Evolutionary conservation across 2,797 vertebrate genomes (phyloP), one percentile per base, ranked within the genome.

Genomic region (Etheostoma perlongum): DNA sequence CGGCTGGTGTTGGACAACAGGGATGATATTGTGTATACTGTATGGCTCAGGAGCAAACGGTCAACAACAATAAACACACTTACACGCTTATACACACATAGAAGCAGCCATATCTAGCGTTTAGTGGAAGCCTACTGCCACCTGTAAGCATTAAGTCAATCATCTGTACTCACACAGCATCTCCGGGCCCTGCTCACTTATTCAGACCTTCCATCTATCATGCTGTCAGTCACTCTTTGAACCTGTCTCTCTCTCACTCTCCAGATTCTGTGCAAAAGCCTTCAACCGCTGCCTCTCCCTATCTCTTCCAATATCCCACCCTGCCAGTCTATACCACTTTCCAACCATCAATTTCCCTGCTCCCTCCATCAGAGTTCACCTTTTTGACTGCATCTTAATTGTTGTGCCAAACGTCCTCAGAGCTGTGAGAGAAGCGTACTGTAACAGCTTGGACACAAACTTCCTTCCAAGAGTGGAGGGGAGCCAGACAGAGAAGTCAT

Each of bases 101-200:
- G 15, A 67, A 2, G 27, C 53, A 46, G 46, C 65, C 47, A 12
- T 15, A 7, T 4, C 69, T n/a, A 36, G 67, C 69, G 67, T 46
- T 23, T 55, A 44, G 83, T 49, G 40, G n/a, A 33, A n/a, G 57
- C 65, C 74, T 30, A 68, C 74, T 52, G 23, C 85, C 89, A 90
- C 90, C 90, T 93, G 91, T 89, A 73, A 81, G 81, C 80, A 67
- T 33, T 66, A 83, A 87, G 88, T 85, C 85, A 76, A 83, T 90
- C 88, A 88, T 87, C 85, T 86, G 84, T 21, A 78, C 74, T 66
- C 82, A 21, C 68, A 2, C 65, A 0, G 75, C 51, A 57, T 89
- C 87, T 81, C 71, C 14, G 36, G 72, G 84, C 62, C 86, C 27
- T 33, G 58, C 85, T 91, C 86, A 81, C 85, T 84, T 81, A 87